Evolutionary conservation across 2,888 invertebrate species (phyloP), one percentile per base, ranked within the genome.

Genomic region (Aproaerema taeniolella): DNA sequence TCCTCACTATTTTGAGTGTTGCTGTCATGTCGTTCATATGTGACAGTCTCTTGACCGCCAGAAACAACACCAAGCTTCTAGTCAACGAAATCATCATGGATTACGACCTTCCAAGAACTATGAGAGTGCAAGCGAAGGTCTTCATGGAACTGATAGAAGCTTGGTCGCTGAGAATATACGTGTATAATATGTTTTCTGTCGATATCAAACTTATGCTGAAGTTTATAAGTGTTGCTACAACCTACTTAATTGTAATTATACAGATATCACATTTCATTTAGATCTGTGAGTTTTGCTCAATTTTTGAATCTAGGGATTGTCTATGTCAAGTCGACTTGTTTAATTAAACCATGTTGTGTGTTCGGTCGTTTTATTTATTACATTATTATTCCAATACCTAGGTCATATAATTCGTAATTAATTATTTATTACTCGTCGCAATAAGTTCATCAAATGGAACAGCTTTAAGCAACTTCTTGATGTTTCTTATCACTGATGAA

Each of bases 191-290:
- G 71, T 73, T 78, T 45, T 60, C 68, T 3, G 62, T 82, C 1
- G 74, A 82, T 45, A 64, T 79, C 13, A 72, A 72, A 1, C 48
- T 82, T 2, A 67, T 79, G 54, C 53, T 80, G 7, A 79, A 78
- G 37, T 81, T 78, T 42, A 64, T 79, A 26, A 78, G 75, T 46
- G 67, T 79, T 2, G 68, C 75, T 10, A 75, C 79, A 0, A 77
- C 80, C 0, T 81, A 78, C 47, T 61, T 80, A 34, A 77, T 82
- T 53, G 64, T 81, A 13, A 67, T 78, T 17, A 66, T 81, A 46
- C 82, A 82, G 55, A 53, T 76, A 28, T 67, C 67, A 32, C 71
- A 75, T 49, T 68, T 76, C 42, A 31, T 35, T 14, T 35, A 16
- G 16, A 26, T 20, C 5, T 20, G n/a, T n/a, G n/a, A n/a, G n/a